Evolutionary conservation across 1,140 invertebrate species (phyloP).

Genomic region (Drosophila bocki): DNA sequence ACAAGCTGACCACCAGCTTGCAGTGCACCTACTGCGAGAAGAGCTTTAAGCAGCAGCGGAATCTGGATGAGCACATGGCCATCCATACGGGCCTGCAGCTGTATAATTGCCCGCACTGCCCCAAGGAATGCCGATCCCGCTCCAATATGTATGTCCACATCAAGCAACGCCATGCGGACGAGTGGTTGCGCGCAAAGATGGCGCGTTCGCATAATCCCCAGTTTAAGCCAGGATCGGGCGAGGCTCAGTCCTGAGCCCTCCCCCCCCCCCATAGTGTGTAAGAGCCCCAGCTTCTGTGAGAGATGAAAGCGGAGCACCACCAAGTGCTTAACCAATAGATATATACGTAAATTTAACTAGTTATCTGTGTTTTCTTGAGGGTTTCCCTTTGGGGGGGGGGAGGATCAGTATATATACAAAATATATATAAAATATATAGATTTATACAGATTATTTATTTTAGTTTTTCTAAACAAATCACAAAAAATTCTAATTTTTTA

Average conservation of each 20-base stretch:
- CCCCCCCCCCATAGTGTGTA: not conserved
- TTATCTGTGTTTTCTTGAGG: not conserved
- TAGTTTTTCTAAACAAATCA: too few relatives aligned
- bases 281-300: constrained; percentile 9
- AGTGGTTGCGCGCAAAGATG: constrained; percentile 77
- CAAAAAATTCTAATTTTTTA: too few relatives aligned
- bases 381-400: too few relatives aligned
- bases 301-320: not conserved
- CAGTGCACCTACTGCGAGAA: constrained; percentile 81
- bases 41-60: constrained; percentile 76
- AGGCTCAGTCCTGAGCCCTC: constrained; percentile 6
- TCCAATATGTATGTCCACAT: constrained; percentile 85
- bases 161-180: constrained; percentile 75
- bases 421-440: too few relatives aligned
- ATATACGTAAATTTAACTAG: constrained; percentile 4
- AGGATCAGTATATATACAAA: too few relatives aligned
- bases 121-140: constrained; percentile 76
- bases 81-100: constrained; percentile 84
- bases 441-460: too few relatives aligned
- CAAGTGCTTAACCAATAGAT: constrained; percentile 15
- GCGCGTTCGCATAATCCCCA: constrained; percentile 80
- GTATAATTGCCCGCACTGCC: constrained; percentile 82
- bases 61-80: constrained; percentile 82
- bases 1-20: constrained; percentile 69
- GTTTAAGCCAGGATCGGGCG: constrained; percentile 52